Evolutionary conservation across 2,888 invertebrate genomes (phyloP), one percentile per base, ranked within the genome.

Genomic region (Andrena flavipes): DNA sequence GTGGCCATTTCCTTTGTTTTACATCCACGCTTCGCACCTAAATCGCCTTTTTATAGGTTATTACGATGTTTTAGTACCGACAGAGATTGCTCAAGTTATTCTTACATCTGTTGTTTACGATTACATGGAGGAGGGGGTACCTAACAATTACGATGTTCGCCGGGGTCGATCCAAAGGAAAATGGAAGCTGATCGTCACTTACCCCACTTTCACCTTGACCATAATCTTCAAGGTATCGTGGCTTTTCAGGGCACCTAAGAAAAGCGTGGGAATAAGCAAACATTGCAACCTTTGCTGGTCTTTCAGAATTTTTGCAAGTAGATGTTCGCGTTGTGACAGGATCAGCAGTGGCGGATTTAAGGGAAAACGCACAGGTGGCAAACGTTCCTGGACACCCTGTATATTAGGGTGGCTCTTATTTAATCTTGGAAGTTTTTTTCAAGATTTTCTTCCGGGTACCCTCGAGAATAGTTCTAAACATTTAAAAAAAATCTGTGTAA

Each of bases 191-290:
- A 82, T 83, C 54, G 51, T 16, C 33, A 76, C 54, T 60, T 84
- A 71, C 42, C 69, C 49, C 76, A 62, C 76, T 80, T 78, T 82
- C 69, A 73, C 85, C 87, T 88, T 87, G 87, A 85, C 84, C 82
- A 65, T 87, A 82, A 72, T 85, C 75, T 81, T 75, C 56, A 72
- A 72, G 48, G 2, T 69, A 63, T 7, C 6, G 2, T 33, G 13
- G 29, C 59, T 71, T 54, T 67, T 64, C 35, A 7, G 33, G 49
- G 35, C 20, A 64, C 20, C 48, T 56, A 8, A 7, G 10, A 20
- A 51, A 51, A 23, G 1, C 23, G 4, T 26, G 10, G 10, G 23
- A 10, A 56, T 4, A 56, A 56, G 8, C 3, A 10, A 13, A 0
- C 23, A 10, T 23, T 56, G 20, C 4, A 56, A 20, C 5, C 0